These are phyloP conservation scores for Cinclus cinclus DNA, from an alignment of 2,113 vertebrate species.

Conservation along the genomic window DNA sequence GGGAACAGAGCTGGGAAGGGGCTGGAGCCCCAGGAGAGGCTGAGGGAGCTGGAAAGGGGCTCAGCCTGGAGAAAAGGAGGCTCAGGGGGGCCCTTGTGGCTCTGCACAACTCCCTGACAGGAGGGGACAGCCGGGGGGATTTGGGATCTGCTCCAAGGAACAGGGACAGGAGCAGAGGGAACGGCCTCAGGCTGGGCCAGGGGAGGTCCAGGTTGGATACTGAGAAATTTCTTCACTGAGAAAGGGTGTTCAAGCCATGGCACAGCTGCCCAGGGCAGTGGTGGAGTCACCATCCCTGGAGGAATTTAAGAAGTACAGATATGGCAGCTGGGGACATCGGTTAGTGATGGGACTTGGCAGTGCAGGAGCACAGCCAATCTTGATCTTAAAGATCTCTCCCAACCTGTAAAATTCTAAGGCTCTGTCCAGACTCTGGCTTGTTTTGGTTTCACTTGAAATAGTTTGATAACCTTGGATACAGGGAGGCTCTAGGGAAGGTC, in stretches of 20 bases:
- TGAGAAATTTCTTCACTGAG: neutral
- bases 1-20: rapidly evolving
- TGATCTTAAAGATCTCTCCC: neutral
- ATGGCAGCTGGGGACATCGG: neutral
- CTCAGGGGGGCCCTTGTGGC: neutral
- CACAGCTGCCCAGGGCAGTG: neutral
- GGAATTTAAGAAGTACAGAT: neutral
- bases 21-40: neutral
- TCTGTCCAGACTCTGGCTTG: neutral
- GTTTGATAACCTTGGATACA: rapidly evolving
- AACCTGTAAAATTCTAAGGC: neutral
- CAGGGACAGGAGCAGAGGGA: neutral
- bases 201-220: neutral
- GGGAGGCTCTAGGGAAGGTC: neutral
- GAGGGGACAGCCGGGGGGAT: neutral
- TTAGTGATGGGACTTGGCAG: neutral
- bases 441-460: neutral
- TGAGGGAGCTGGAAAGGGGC: neutral
- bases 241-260: neutral
- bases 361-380: neutral
- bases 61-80: neutral
- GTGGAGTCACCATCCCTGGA: neutral
- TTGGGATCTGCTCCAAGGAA: no score
- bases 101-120: neutral
- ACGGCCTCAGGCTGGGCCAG: neutral